Evolutionary conservation across 2,797 vertebrate species (phyloP), one percentile per base, ranked within the genome.

Genomic region (Bufotes viridis): DNA sequence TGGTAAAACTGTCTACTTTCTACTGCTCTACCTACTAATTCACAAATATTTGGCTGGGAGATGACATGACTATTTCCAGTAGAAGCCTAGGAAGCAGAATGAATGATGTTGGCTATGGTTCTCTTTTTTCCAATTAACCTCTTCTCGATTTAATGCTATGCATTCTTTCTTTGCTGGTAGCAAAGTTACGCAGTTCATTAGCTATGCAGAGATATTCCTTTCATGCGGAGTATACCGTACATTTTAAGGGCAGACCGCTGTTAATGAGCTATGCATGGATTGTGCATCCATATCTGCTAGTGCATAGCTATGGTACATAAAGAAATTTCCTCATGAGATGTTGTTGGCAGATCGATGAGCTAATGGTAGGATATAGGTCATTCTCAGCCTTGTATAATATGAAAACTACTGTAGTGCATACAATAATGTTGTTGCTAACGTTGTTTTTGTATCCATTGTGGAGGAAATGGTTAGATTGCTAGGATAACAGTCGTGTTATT

Each of bases 81-180:
- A 51, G 13, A 85, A 53, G 24, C 83, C 29, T 42, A 63, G 34
- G 24, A 42, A 78, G 42, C 15, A 85, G 57, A 72, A 74, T 76
- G 70, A 76, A 84, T 34, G 22, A 22, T 63, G 57, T 76, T 84
- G 82, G 83, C 83, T 76, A 65, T 53, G 83, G 20, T 78, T 76
- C 83, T 24, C 72, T 26, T 51, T 75, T 85, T 42, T 76, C 34
- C 72, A 78, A 84, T 85, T 85, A 85, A 85, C 58, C 83, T 85
- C 42, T 65, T 78, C 58, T 49, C 53, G 53, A 65, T 76, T 63
- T 58, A 74, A 61, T 74, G 49, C 70, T 84, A 61, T 60, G 69
- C 70, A 84, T 60, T 84, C 55, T 49, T 75, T 51, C 61, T 78
- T 22, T 53, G 83, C 42, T 76, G 83, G 65, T 75, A 75, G 29